These are phyloP conservation scores for Andrena dorsata DNA, from an alignment of 2,888 invertebrate genomes.

Conservation along the genomic window DNA sequence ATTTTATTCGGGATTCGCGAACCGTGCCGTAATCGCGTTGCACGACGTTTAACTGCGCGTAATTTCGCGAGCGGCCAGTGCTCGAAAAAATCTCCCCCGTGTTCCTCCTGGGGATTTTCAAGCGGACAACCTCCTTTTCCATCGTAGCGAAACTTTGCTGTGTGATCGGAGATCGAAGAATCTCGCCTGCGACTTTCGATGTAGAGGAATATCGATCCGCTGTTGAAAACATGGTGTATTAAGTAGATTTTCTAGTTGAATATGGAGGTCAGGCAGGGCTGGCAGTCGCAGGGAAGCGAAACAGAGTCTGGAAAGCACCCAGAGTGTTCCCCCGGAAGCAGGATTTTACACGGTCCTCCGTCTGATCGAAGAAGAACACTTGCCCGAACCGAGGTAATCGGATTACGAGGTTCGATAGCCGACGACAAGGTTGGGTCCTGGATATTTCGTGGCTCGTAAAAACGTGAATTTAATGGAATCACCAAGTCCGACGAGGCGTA, in stretches of 20 bases:
- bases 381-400: conserved; percentile 4
- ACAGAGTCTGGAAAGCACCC: no score
- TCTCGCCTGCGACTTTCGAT: no score
- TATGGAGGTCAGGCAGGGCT: no score
- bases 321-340: not conserved
- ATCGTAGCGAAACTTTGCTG: no score
- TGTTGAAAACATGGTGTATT: no score
- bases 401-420: conserved; percentile 4
- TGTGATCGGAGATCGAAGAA: no score
- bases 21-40: conserved; percentile 31
- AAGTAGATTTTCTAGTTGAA: no score
- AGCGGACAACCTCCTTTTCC: no score
- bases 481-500: conserved; percentile 7
- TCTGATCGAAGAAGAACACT: not conserved
- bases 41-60: conserved; percentile 23
- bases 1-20: conserved; percentile 41
- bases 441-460: conserved; percentile 18
- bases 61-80: not conserved
- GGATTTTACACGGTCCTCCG: not conserved
- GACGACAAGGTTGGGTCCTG: not conserved
- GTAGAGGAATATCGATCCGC: no score
- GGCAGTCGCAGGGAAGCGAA: no score
- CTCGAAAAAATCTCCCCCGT: not conserved
- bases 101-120: no score
- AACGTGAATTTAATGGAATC: conserved; percentile 11